phyloP scores from a whole-genome alignment of 2,113 vertebrate genomes.

The Parus major region DNA sequence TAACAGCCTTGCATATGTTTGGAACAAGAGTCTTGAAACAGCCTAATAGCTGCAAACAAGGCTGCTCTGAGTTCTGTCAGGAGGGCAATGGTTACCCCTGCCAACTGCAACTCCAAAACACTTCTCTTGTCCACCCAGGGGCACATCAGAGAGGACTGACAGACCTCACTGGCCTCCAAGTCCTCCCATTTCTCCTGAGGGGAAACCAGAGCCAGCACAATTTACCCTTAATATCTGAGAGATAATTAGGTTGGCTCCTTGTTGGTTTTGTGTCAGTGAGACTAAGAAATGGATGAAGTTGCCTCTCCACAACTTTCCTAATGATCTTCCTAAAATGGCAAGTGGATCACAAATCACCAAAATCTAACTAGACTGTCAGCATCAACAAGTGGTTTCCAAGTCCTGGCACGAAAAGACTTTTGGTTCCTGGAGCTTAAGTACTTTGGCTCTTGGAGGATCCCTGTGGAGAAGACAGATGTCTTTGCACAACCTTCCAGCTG shows the following conservation, averaged over 20 bases:
- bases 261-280: neutral
- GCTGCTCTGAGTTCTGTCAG: neutral
- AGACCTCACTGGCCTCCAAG: neutral
- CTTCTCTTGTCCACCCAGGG: neutral
- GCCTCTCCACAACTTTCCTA: neutral
- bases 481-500: neutral
- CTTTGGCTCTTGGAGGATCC: neutral
- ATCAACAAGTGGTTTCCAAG: neutral
- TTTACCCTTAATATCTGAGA: neutral
- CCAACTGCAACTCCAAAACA: neutral
- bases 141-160: neutral
- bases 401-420: neutral
- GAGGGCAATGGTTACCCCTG: neutral
- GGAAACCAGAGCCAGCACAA: neutral
- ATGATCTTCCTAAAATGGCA: neutral
- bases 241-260: neutral
- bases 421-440: rapidly evolving
- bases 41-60: neutral
- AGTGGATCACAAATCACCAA: neutral
- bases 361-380: neutral
- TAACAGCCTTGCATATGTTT: neutral
- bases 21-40: neutral
- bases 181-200: neutral
- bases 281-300: neutral
- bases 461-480: neutral